Percentiles rank a stretch among this genome's conserved stretches.
These are phyloP conservation scores for Sebastolobus altivelis DNA, from an alignment of 2,797 vertebrate genomes.

Conservation along the genomic window DNA sequence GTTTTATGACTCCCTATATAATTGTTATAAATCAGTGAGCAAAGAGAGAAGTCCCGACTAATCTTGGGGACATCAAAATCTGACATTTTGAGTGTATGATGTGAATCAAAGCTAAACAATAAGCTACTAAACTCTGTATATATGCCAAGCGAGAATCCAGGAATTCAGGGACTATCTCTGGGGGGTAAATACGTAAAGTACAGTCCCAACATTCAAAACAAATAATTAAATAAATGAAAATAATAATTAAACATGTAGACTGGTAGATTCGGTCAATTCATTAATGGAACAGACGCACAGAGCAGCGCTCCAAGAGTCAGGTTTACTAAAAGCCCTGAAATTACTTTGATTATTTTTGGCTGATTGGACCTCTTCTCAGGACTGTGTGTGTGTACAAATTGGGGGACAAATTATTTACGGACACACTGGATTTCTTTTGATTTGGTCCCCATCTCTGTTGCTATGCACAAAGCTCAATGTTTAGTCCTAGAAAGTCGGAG, in stretches of 20 bases:
- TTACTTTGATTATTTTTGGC: not conserved
- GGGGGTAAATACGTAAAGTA: not conserved
- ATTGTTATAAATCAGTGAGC: not conserved
- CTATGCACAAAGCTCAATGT: not conserved
- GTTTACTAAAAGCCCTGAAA: not conserved
- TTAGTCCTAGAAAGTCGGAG: not conserved
- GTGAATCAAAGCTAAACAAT: not conserved
- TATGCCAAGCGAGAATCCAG: not conserved
- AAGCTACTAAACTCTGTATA: not conserved
- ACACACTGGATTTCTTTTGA: constrained; percentile 1
- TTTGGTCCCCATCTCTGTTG: not conserved
- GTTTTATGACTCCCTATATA: not conserved
- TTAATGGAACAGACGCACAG: not conserved
- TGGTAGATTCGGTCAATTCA: not conserved
- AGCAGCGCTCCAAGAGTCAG: not conserved
- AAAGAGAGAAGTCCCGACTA: not conserved
- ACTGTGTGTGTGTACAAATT: not conserved
- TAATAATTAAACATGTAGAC: not conserved
- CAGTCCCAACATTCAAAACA: not conserved
- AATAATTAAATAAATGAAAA: not conserved
- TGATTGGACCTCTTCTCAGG: not conserved
- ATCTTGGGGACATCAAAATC: not conserved
- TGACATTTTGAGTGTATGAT: not conserved
- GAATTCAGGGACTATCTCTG: too few species aligned
- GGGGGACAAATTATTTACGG: not conserved